Evolutionary conservation across 37 sponge, comb jelly and placozoan genomes (phyloP).

Genomic region (Ianthella basta): DNA sequence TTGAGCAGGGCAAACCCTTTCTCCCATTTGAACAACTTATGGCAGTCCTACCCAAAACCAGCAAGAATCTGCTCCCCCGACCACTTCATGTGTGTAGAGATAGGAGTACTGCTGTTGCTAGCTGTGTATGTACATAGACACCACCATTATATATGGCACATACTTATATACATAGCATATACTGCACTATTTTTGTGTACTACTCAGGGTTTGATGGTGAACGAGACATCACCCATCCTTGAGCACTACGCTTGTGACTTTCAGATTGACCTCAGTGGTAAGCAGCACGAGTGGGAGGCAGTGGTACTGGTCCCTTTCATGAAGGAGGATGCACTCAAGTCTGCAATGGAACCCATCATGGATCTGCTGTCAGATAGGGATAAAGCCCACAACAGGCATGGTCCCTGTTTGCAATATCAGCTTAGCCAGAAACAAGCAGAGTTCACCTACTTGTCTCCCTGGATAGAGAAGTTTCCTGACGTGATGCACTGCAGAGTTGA

Average conservation of each 20-base stretch:
- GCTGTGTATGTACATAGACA: too few species aligned
- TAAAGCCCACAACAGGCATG: constrained; percentile 34
- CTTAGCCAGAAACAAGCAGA: neutral
- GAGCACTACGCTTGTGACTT: constrained; percentile 90
- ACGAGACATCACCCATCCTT: constrained; percentile 81
- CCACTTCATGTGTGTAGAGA: constrained; percentile 86
- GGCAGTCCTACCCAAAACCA: constrained; percentile 90
- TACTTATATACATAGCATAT: too few species aligned
- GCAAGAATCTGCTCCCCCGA: constrained; percentile 80
- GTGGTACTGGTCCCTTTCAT: constrained; percentile 97
- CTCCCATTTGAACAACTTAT: constrained; percentile 94
- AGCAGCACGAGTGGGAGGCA: constrained; percentile 96
- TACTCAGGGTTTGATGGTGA: constrained; percentile 77
- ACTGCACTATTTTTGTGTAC: neutral
- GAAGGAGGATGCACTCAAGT: constrained; percentile 66
- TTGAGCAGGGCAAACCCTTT: constrained; percentile 85
- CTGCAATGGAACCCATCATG: constrained; percentile 58
- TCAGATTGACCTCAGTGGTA: constrained; percentile 94
- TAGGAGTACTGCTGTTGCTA: too few species aligned
- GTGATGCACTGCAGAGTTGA: constrained; percentile 48
- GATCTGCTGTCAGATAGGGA: constrained; percentile 44
- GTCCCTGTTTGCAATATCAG: constrained; percentile 40
- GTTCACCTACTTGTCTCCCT: constrained; percentile 61
- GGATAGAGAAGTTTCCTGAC: constrained; percentile 60
- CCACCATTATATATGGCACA: too few species aligned